Conservation (phyloP, 2,113 vertebrate species). For the Spheniscus mendiculus region DNA sequence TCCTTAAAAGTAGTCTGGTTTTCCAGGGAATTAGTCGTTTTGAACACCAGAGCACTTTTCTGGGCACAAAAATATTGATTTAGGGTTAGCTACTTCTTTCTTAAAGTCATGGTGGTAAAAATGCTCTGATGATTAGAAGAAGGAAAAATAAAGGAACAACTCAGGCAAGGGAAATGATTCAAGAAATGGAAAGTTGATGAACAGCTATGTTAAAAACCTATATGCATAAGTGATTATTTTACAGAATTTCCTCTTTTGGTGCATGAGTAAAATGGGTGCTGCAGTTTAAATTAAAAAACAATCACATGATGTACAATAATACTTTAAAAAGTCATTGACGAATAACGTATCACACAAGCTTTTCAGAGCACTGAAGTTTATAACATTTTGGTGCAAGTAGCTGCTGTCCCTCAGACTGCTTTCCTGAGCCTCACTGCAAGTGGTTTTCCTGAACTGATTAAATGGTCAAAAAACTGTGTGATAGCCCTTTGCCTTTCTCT, state of each 20-base stretch:
- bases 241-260: background rate
- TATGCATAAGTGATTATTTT: background rate
- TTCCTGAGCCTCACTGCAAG: background rate
- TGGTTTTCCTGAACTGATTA: background rate
- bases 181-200: background rate
- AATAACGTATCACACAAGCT: background rate
- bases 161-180: background rate
- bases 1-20: background rate
- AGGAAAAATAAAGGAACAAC: background rate
- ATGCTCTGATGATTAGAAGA: background rate
- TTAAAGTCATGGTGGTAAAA: background rate
- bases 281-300: background rate
- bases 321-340: background rate
- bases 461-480: background rate
- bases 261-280: background rate
- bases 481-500: background rate
- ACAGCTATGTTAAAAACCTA: background rate
- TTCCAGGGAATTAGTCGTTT: constrained; percentile 1
- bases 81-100: background rate
- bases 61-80: background rate
- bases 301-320: background rate
- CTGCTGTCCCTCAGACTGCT: background rate
- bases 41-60: background rate
- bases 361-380: background rate
- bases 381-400: background rate